Evolutionary conservation across 37 sponge, comb jelly and placozoan genomes (phyloP).

Genomic region (Ephydatia muelleri): DNA sequence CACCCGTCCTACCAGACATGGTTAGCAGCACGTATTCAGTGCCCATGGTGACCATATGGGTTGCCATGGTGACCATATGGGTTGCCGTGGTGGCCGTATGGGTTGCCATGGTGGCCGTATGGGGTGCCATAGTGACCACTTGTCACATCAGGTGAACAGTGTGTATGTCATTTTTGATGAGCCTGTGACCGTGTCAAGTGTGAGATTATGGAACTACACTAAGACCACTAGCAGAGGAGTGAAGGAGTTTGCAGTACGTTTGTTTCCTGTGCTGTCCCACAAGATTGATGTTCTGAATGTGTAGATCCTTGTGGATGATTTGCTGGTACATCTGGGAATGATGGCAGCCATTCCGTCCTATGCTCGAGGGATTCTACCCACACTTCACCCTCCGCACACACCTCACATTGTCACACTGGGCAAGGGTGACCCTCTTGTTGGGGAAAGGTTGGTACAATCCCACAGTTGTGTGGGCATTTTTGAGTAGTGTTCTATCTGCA

Average conservation of each 20-base stretch:
- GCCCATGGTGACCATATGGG: no score
- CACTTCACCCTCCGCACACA: conserved; percentile 49
- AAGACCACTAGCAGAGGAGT: conserved; percentile 90
- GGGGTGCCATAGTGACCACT: no score
- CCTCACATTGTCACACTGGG: conserved; percentile 42
- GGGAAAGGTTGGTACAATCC: neutral
- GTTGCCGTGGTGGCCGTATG: no score
- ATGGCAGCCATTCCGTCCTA: conserved; percentile 38
- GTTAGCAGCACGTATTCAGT: conserved; percentile 42
- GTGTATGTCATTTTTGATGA: conserved; percentile 91
- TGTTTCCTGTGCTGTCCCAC: no score
- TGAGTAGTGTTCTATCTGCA: neutral
- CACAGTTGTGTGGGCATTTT: conserved; percentile 5
- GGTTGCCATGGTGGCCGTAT: no score
- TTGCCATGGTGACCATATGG: no score
- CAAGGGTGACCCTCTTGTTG: neutral
- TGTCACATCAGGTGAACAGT: conserved; percentile 55
- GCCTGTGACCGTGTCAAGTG: conserved; percentile 67
- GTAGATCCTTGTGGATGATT: conserved; percentile 89
- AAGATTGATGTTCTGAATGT: neutral
- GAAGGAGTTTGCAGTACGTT: conserved; percentile 83
- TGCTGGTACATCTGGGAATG: conserved; percentile 78
- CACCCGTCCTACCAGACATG: conserved; percentile 82
- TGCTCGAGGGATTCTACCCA: conserved; percentile 77
- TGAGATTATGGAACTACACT: conserved; percentile 91